phyloP scores from a whole-genome alignment of 2,113 vertebrate genomes.

The Pterocles gutturalis region DNA sequence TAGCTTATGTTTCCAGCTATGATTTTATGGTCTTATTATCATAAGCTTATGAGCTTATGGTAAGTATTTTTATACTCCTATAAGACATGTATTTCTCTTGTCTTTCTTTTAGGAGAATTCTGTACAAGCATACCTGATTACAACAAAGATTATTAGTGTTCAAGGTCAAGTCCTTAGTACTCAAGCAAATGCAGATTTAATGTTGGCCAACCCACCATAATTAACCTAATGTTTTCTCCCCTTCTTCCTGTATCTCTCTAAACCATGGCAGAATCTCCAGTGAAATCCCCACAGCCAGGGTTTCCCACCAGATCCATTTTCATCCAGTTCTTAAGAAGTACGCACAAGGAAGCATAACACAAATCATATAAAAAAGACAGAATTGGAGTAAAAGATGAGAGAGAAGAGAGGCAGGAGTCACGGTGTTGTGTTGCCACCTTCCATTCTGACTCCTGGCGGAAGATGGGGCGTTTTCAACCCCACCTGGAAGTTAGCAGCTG shows the following conservation, averaged over 20 bases:
- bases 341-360: background rate
- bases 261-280: background rate
- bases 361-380: background rate
- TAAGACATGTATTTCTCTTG: background rate
- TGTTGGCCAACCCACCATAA: background rate
- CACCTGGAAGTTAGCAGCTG: constrained; percentile 17
- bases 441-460: background rate
- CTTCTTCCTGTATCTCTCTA: background rate
- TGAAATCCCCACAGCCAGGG: background rate
- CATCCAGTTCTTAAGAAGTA: background rate
- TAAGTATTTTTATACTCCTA: background rate
- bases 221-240: background rate
- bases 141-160: background rate
- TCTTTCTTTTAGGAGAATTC: background rate
- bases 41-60: background rate
- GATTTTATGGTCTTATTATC: background rate
- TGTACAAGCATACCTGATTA: background rate
- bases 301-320: background rate
- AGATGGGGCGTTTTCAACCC: background rate
- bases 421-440: background rate
- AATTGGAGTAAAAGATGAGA: background rate
- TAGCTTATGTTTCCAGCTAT: background rate
- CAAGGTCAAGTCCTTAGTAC: background rate
- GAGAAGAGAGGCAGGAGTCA: background rate
- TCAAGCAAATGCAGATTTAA: background rate